Percentiles rank a stretch among this genome's conserved stretches.
These are phyloP conservation scores for Callopanchax toddi DNA, from an alignment of 2,113 vertebrate species.

Conservation along the genomic window DNA sequence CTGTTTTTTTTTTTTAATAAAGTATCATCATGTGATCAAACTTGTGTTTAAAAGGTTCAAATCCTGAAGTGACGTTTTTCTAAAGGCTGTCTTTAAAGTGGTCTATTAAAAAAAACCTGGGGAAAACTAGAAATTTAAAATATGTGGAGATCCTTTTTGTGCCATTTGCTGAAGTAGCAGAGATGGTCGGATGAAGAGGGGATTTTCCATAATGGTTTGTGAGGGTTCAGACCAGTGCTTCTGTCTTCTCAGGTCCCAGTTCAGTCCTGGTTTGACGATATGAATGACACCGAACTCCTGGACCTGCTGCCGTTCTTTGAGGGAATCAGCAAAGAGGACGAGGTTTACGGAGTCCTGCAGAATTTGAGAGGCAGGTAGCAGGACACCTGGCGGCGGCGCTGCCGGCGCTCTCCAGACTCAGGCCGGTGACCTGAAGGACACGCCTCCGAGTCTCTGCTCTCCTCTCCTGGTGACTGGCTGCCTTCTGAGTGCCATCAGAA, in stretches of 20 bases:
- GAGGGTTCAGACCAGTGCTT: no score
- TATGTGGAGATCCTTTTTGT: no score
- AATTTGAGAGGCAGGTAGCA: slow-evolving; percentile 96
- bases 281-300: slow-evolving; percentile 96
- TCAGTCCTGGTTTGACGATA: slow-evolving; percentile 99
- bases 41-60: no score
- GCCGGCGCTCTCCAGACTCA: slow-evolving; percentile 44
- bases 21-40: no score
- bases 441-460: slow-evolving; percentile 54
- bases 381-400: slow-evolving; percentile 40
- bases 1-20: no score
- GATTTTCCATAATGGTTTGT: no score
- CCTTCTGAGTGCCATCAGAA: slow-evolving; percentile 62
- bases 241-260: slow-evolving; percentile 88
- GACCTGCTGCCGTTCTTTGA: slow-evolving; percentile 99
- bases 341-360: slow-evolving; percentile 94
- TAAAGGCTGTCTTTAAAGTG: no score
- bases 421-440: slow-evolving; percentile 59
- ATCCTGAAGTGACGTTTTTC: no score
- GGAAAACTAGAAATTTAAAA: no score
- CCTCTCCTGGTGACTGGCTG: slow-evolving; percentile 59
- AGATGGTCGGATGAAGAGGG: no score
- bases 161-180: no score
- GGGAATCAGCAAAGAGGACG: slow-evolving; percentile 96
- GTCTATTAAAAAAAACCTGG: no score